Conservation (phyloP, 2,797 vertebrate genomes). For the Sylvia borin region DNA sequence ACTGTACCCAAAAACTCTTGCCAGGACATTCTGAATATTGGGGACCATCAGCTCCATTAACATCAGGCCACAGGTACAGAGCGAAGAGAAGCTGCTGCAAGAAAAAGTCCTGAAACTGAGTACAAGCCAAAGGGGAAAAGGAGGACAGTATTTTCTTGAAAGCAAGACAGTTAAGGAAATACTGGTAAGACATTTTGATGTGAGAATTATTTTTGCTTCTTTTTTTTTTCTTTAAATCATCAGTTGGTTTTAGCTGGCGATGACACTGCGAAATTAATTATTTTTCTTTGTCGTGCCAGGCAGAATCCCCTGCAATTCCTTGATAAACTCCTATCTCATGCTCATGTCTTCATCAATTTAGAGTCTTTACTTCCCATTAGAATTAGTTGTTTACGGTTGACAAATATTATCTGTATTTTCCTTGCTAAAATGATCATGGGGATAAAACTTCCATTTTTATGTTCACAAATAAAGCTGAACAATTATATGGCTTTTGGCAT, state of each 20-base stretch:
- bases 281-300: conserved; percentile 23
- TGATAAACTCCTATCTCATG: conserved; percentile 56
- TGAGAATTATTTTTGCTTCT: background rate
- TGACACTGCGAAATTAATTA: conserved; percentile 35
- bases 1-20: background rate
- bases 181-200: background rate
- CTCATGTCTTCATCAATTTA: conserved; percentile 59
- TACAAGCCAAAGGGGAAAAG: background rate
- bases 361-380: conserved; percentile 46
- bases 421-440: conserved; percentile 43
- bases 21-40: background rate
- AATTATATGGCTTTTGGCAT: conserved; percentile 47
- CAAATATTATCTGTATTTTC: conserved; percentile 63
- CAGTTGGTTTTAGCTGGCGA: conserved; percentile 1
- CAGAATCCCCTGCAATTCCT: conserved; percentile 49
- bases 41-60: background rate
- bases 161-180: background rate
- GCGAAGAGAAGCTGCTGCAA: background rate
- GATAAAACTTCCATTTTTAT: conserved; percentile 35
- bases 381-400: conserved; percentile 54
- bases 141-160: background rate
- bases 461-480: conserved; percentile 47
- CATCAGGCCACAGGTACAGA: background rate
- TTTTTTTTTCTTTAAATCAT: background rate
- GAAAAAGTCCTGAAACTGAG: background rate